Conservation (phyloP, 2,797 vertebrate genomes). For the Muscicapa striata region DNA sequence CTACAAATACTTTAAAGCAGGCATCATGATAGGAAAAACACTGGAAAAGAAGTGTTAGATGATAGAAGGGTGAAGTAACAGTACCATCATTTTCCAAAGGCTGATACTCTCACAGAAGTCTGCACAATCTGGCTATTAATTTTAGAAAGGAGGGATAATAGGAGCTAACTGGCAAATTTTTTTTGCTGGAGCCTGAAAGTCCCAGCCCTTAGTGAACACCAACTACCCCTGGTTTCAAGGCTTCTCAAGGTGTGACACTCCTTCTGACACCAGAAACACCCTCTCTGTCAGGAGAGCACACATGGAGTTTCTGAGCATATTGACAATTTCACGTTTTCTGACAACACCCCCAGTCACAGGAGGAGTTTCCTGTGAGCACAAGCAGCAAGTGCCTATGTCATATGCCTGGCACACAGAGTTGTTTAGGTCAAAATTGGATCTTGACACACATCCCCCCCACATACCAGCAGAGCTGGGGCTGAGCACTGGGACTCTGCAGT, state of each 20-base stretch:
- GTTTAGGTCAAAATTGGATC: background rate
- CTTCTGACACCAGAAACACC: background rate
- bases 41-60: background rate
- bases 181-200: background rate
- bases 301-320: background rate
- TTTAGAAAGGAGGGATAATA: background rate
- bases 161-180: background rate
- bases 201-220: background rate
- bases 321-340: background rate
- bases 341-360: background rate
- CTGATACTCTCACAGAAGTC: background rate
- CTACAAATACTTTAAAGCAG: slow-evolving; percentile 28
- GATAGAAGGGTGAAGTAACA: background rate
- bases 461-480: background rate
- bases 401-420: background rate
- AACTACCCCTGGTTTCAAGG: background rate
- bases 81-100: background rate
- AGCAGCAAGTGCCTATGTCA: fast-evolving
- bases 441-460: background rate
- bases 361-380: background rate
- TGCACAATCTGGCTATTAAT: background rate
- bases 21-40: background rate
- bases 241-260: background rate
- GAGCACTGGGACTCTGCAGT: background rate
- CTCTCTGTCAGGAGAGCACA: background rate